These are phyloP conservation scores for Epinotia brunnichana DNA, from an alignment of 2,888 invertebrate species.

Conservation along the genomic window DNA sequence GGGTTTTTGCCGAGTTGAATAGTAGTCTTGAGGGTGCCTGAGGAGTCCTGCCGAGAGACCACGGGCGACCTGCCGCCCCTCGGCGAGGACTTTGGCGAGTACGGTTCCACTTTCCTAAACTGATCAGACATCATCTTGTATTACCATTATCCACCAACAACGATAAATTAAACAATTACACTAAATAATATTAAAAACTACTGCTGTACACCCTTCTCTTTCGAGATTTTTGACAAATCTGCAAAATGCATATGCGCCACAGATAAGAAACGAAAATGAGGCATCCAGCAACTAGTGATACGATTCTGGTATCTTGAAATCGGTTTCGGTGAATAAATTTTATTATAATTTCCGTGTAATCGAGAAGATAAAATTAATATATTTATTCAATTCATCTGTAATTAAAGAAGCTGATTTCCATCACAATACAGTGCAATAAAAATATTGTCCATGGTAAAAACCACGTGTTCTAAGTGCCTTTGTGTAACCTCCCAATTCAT, in stretches of 20 bases:
- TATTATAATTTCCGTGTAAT: not conserved
- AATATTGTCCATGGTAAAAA: conserved; percentile 59
- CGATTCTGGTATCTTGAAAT: conserved; percentile 17
- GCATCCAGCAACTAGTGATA: conserved; percentile 38
- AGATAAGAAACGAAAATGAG: conserved; percentile 26
- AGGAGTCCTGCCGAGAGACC: conserved; percentile 97
- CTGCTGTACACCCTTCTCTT: conserved; percentile 60
- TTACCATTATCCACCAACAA: conserved; percentile 79
- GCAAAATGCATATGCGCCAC: conserved; percentile 45
- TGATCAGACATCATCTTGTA: conserved; percentile 96
- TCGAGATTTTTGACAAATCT: conserved; percentile 64
- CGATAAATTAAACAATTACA: conserved; percentile 69
- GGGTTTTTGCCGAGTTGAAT: conserved; percentile 98
- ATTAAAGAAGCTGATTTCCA: not conserved
- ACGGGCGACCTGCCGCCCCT: conserved; percentile 97
- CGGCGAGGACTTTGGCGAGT: conserved; percentile 97
- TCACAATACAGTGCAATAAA: not conserved
- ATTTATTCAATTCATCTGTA: not conserved
- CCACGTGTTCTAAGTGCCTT: conserved; percentile 62
- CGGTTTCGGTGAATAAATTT: not conserved
- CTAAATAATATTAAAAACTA: conserved; percentile 72
- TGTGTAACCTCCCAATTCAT: conserved; percentile 46
- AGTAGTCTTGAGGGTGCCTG: conserved; percentile 98
- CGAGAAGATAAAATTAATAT: not conserved
- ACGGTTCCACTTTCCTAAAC: conserved; percentile 96